phyloP scores from a whole-genome alignment of 2,113 vertebrate genomes.

The Maccullochella peelii region DNA sequence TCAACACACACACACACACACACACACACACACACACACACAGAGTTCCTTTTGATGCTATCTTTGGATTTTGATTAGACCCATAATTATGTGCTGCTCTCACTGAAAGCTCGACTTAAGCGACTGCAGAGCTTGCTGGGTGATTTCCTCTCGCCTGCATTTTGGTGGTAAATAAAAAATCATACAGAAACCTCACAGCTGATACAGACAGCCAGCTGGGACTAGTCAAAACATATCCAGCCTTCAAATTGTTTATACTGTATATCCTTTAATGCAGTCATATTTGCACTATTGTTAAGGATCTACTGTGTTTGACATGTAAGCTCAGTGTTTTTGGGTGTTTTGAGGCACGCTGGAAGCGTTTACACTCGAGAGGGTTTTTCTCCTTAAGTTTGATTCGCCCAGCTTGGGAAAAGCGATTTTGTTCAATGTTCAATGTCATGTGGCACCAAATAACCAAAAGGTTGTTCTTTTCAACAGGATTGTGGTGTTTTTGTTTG shows the following conservation, averaged over 20 bases:
- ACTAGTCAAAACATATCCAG: not conserved
- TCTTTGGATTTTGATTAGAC: constrained; percentile 65
- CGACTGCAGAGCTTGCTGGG: constrained; percentile 3
- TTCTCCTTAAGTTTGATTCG: not conserved
- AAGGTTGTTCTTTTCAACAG: not conserved
- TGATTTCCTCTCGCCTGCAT: constrained; percentile 32
- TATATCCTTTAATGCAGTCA: not conserved
- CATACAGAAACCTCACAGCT: not conserved
- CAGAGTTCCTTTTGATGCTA: constrained; percentile 38
- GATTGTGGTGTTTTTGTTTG: not conserved
- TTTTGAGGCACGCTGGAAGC: not conserved
- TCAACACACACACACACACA: not conserved
- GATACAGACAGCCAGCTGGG: not conserved
- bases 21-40: not conserved
- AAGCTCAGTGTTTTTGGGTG: not conserved
- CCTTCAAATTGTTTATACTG: not conserved
- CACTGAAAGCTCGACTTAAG: constrained; percentile 32
- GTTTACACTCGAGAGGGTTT: not conserved
- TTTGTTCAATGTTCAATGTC: not conserved
- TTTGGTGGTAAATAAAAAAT: constrained; percentile 15
- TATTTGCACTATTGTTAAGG: not conserved
- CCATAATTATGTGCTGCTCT: constrained; percentile 61
- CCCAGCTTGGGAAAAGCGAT: not conserved
- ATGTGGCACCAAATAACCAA: not conserved
- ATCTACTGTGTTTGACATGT: not conserved